phyloP scores from a whole-genome alignment of 2,888 invertebrate species.

The Harpalus rufipes region DNA sequence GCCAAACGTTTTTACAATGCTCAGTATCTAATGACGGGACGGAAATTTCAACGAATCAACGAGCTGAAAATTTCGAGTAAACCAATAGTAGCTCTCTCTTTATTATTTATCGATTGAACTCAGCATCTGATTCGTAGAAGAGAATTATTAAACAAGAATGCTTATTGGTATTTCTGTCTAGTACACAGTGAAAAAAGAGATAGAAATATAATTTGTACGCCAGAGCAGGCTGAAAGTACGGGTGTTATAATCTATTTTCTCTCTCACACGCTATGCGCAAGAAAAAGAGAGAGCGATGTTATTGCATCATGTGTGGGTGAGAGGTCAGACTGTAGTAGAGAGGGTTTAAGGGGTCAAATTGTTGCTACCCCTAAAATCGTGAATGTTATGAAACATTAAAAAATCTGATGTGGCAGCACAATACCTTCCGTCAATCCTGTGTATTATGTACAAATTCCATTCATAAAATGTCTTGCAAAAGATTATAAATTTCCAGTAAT shows the following conservation, averaged over 20 bases:
- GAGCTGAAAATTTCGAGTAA: conserved; percentile 1
- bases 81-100: conserved; percentile 54
- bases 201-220: conserved; percentile 1
- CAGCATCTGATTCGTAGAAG: conserved; percentile 43
- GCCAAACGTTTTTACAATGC: conserved; percentile 34
- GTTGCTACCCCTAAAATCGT: conserved; percentile 24
- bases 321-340: conserved; percentile 47
- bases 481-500: too few relatives aligned
- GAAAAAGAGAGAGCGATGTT: conserved; percentile 32
- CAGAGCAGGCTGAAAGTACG: conserved; percentile 2
- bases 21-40: conserved; percentile 22
- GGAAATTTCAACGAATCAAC: conserved; percentile 51
- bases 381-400: conserved; percentile 13
- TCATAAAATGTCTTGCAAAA: too few relatives aligned
- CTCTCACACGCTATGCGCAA: background rate
- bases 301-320: conserved; percentile 57
- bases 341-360: conserved; percentile 45
- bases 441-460: too few relatives aligned
- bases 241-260: conserved; percentile 24
- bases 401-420: too few relatives aligned
- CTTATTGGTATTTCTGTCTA: conserved; percentile 45
- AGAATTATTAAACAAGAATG: background rate
- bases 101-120: conserved; percentile 63
- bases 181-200: conserved; percentile 48
- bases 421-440: too few relatives aligned